Base-by-base conservation (phyloP, 2,113 vertebrate species). In the Vanacampus margaritifer region DNA sequence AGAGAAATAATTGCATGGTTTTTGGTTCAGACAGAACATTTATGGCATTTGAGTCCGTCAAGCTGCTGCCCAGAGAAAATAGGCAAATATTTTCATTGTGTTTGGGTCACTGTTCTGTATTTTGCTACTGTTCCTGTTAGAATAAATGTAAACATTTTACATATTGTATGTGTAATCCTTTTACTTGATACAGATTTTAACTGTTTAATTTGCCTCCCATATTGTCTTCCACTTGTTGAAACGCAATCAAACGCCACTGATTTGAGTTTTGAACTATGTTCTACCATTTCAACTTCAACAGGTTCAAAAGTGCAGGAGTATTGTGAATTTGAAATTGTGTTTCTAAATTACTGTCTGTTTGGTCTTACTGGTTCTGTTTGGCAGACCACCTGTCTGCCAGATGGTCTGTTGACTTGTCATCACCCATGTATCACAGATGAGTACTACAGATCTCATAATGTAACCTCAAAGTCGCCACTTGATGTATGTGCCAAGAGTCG, bases 121-220 rank as follows among this genome's bases (percentile, higher is more conserved):
- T 77, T 65, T 78, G 66, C 75, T 81, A 66, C 69, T 67, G 81
- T 73, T 73, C 72, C 71, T 72, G 61, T 84, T 79, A 79, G 70
- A 87, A 86, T 87, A 87, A 90, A 88, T 57, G 36, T 68, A 1
- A 63, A 4, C 6, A 56, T 81, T 80, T 81, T 72, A 69, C 41
- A 41, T 62, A 9, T 48, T 21, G 14, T 46, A 17, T 67, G 69
- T 73, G 74, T 56, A 16, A 82, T 45, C 2, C 1, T 21, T 62
- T 64, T 71, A 17, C 57, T 48, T 3, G 14, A 14, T 59, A 16
- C 28, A 7, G 32, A 13, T 9, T 58, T 5, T 10, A 11, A 16
- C 7, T 10, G 19, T 17, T 11, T 19, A 7, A 57, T 57, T 28
- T 56, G 56, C 16, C 54, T 16, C 24, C 21, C n/a, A n/a, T n/a